Evolutionary conservation across 2,888 invertebrate genomes (phyloP), one percentile per base, ranked within the genome.

Genomic region (Ormyrus labotus): DNA sequence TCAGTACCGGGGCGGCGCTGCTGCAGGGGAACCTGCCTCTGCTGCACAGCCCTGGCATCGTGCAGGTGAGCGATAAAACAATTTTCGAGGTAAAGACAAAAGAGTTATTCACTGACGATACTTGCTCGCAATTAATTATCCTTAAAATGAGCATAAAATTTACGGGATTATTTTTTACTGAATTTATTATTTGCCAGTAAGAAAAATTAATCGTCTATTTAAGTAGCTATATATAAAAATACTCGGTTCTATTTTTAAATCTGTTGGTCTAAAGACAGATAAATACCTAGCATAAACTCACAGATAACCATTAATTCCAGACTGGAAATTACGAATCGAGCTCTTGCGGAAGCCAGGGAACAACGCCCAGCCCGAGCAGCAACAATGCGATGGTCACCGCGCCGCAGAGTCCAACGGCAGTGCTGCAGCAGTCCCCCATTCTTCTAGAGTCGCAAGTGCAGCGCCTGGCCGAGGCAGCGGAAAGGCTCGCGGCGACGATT

Each of bases 391-490:
- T 71, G 47, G 6, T 65, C 13, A 68, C 67, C 11, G 89, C 89
- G 79, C 90, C 90, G 61, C 87, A 90, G 67, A 89, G 92, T 87
- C 88, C 91, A 83, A 87, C 89, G 1, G 7, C 55, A 50, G 7
- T 57, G 1, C 81, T 84, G 5, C 95, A 95, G 85, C 90, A 95
- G 47, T 96, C 96, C 0, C 97, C 97, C 2, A 93, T 94, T 6
- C 92, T 98, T 50, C 92, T 96, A 82, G 97, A 97, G 83, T 93
- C 95, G 73, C 98, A 98, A 91, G 96, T 98, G 53, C 93, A 94
- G 81, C 95, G 97, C 87, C 92, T 98, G 67, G 95, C 96, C 0
- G 93, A 95, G 69, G 96, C 96, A 0, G 98, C 98, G 0, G 96
- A 96, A 86, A 93, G 94, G 85, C 93, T 98, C 73, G 96, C 96